These are phyloP conservation scores for Xestia c-nigrum DNA, from an alignment of 2,888 invertebrate genomes.

Conservation along the genomic window DNA sequence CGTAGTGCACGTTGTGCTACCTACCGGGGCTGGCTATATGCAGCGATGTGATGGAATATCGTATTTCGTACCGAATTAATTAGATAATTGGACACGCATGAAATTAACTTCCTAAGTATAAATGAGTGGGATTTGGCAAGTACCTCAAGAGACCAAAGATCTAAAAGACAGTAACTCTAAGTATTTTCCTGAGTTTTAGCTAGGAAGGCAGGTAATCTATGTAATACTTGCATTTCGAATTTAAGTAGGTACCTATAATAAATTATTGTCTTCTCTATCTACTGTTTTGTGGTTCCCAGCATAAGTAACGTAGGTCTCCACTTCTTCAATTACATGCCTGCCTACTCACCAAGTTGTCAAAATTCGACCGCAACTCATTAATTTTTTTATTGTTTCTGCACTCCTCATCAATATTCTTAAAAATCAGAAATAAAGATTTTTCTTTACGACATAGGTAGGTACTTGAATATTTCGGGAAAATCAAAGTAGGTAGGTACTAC, in stretches of 20 bases:
- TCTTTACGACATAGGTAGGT: no score
- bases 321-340: not conserved
- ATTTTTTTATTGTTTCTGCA: not conserved
- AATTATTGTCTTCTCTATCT: not conserved
- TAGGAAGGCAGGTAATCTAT: not conserved
- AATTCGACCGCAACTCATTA: not conserved
- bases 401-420: not conserved
- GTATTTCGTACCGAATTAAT: not conserved
- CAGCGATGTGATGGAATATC: not conserved
- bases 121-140: not conserved
- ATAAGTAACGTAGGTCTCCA: not conserved
- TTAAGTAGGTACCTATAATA: no score
- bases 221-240: not conserved
- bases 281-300: not conserved
- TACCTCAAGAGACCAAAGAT: not conserved
- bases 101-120: not conserved
- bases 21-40: not conserved
- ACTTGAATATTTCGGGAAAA: not conserved
- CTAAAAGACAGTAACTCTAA: not conserved
- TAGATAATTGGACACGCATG: not conserved
- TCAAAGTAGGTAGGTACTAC: not conserved
- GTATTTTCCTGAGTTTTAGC: not conserved
- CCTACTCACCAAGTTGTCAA: not conserved
- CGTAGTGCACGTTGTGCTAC: slow-evolving; percentile 17
- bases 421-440: no score